Percentiles rank a stretch among this genome's conserved stretches.
phyloP scores from a whole-genome alignment of 2,888 invertebrate genomes.

The Sinhomidia bicolor region DNA sequence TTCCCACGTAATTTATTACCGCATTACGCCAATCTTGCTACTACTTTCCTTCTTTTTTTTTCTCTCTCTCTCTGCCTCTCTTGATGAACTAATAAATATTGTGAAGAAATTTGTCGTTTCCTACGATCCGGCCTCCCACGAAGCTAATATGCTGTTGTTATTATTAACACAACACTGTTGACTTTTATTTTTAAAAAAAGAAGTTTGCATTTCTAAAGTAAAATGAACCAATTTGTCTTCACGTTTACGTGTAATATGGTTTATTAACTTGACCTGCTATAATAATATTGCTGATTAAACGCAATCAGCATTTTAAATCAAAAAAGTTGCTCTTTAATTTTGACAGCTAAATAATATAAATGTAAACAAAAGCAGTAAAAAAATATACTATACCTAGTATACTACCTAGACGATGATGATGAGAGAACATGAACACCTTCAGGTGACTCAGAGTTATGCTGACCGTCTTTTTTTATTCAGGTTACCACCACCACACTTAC shows the following conservation, averaged over 20 bases:
- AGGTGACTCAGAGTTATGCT: not conserved
- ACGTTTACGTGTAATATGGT: not conserved
- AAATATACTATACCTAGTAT: no score
- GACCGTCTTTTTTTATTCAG: not conserved
- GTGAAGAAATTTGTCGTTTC: slow-evolving; percentile 34
- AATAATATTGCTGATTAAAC: not conserved
- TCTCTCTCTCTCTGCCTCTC: not conserved
- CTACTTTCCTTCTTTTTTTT: not conserved
- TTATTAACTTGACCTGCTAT: not conserved
- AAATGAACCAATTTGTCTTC: not conserved
- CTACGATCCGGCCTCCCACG: slow-evolving; percentile 48
- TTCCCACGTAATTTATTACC: slow-evolving; percentile 45
- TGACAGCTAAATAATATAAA: no score
- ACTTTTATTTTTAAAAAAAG: no score
- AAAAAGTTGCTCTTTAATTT: no score
- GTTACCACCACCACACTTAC: no score
- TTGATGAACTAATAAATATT: not conserved
- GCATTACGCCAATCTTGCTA: not conserved
- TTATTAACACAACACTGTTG: not conserved
- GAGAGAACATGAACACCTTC: not conserved
- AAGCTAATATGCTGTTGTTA: not conserved
- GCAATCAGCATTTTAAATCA: not conserved
- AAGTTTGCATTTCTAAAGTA: not conserved
- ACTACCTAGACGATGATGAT: no score
- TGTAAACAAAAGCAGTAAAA: no score